Conservation (phyloP, 2,113 vertebrate genomes). For the Zapus hudsonius region DNA sequence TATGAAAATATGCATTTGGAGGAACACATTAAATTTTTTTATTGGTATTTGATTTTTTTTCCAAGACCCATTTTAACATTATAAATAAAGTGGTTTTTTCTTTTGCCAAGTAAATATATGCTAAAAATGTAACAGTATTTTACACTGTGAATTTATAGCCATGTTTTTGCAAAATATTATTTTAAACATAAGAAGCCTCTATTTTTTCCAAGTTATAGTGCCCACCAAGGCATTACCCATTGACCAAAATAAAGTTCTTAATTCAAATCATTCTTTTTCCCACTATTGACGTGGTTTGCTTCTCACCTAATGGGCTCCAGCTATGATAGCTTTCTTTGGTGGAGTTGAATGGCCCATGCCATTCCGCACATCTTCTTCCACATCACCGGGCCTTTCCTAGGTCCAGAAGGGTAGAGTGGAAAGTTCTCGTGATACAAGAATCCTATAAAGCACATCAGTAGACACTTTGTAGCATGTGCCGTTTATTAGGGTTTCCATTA, state of each 20-base stretch:
- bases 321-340: conserved; percentile 37
- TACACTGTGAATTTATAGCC: conserved; percentile 57
- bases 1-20: conserved; percentile 46
- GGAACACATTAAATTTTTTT: conserved; percentile 41
- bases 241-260: background rate
- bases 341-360: conserved; percentile 58
- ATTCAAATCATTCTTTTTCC: conserved; percentile 8
- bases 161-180: conserved; percentile 51
- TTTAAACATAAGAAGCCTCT: conserved; percentile 43
- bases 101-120: conserved; percentile 64
- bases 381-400: conserved; percentile 73
- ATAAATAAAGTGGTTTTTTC: conserved; percentile 68
- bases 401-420: conserved; percentile 76
- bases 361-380: conserved; percentile 50
- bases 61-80: conserved; percentile 52
- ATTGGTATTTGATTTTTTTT: conserved; percentile 60
- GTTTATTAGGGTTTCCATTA: conserved; percentile 82
- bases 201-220: background rate
- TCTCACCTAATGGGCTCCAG: background rate
- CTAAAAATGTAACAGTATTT: conserved; percentile 63
- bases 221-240: background rate
- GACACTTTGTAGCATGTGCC: conserved; percentile 82
- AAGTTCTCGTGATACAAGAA: conserved; percentile 76
- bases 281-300: background rate
- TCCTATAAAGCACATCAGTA: conserved; percentile 80